Percentiles rank a stretch among this genome's conserved stretches.
These are phyloP conservation scores for Trichacis sp. DNA, from an alignment of 2,888 invertebrate species.

Conservation along the genomic window DNA sequence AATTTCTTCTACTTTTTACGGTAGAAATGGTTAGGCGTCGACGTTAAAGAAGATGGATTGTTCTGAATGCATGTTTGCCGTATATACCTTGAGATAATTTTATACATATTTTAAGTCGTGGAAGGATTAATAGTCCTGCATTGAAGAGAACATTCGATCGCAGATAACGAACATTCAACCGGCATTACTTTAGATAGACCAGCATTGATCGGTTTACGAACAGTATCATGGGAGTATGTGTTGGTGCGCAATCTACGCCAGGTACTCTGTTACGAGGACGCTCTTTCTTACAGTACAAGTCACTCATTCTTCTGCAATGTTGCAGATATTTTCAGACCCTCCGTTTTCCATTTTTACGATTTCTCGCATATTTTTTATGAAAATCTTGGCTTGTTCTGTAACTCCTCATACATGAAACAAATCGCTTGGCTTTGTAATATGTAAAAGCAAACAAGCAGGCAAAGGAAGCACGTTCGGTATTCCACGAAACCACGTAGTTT, in stretches of 20 bases:
- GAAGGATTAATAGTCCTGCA: constrained; percentile 31
- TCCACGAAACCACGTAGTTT: constrained; percentile 9
- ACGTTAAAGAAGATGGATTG: constrained; percentile 33
- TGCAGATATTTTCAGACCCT: neutral
- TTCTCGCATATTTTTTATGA: too few relatives aligned
- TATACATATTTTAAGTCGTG: constrained; percentile 26
- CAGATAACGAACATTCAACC: constrained; percentile 29
- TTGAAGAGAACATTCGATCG: constrained; percentile 37
- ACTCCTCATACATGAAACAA: neutral
- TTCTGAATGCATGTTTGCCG: constrained; percentile 13
- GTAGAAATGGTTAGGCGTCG: constrained; percentile 17
- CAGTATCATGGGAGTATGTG: constrained; percentile 17
- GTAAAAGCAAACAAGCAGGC: constrained; percentile 17
- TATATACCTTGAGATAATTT: constrained; percentile 23
- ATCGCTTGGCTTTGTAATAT: neutral
- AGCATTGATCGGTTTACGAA: constrained; percentile 28
- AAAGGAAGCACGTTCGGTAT: constrained; percentile 20
- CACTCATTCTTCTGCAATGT: constrained; percentile 11
- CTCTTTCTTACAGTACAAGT: too few relatives aligned
- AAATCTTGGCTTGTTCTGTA: neutral
- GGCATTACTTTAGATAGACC: constrained; percentile 25
- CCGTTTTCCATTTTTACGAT: neutral
- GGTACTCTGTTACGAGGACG: too few relatives aligned
- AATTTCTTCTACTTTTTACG: neutral
- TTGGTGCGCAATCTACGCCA: constrained; percentile 17